phyloP scores from a whole-genome alignment of 2,113 vertebrate species.

The Reinhardtius hippoglossoides region DNA sequence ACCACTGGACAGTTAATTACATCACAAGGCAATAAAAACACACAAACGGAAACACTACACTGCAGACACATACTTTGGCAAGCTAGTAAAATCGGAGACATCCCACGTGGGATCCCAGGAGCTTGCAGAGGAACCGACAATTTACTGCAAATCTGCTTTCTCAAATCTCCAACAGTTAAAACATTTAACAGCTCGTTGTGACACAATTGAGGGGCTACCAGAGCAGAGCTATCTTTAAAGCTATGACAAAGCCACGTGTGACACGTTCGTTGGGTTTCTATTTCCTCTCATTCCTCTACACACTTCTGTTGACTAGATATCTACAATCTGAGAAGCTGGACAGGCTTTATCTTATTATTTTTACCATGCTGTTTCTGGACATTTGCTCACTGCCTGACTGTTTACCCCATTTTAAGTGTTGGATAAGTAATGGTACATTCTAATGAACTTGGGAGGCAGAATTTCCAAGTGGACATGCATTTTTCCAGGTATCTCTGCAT shows the following conservation, averaged over 20 bases:
- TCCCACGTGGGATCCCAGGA: constrained; percentile 21
- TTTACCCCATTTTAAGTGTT: too few relatives aligned
- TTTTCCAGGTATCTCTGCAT: too few relatives aligned
- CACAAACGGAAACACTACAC: constrained; percentile 5
- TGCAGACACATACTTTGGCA: constrained; percentile 26
- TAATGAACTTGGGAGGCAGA: too few relatives aligned
- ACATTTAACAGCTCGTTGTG: constrained; percentile 27
- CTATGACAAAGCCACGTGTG: constrained; percentile 22
- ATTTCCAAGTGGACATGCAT: background rate
- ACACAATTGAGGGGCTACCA: constrained; percentile 31
- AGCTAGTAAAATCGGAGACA: constrained; percentile 27
- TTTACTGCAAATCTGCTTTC: constrained; percentile 46
- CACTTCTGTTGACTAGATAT: background rate
- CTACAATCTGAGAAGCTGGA: background rate
- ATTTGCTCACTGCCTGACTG: too few relatives aligned
- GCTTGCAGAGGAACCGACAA: constrained; percentile 23
- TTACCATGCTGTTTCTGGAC: too few relatives aligned
- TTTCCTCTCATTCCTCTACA: constrained; percentile 10
- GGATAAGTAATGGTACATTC: too few relatives aligned
- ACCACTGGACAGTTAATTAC: constrained; percentile 47
- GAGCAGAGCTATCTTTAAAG: constrained; percentile 20
- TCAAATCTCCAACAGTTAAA: constrained; percentile 46
- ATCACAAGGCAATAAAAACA: constrained; percentile 19
- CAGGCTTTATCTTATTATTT: background rate
- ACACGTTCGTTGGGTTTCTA: too few relatives aligned